phyloP scores from a whole-genome alignment of 2,888 invertebrate genomes.

The Coelopa pilipes region DNA sequence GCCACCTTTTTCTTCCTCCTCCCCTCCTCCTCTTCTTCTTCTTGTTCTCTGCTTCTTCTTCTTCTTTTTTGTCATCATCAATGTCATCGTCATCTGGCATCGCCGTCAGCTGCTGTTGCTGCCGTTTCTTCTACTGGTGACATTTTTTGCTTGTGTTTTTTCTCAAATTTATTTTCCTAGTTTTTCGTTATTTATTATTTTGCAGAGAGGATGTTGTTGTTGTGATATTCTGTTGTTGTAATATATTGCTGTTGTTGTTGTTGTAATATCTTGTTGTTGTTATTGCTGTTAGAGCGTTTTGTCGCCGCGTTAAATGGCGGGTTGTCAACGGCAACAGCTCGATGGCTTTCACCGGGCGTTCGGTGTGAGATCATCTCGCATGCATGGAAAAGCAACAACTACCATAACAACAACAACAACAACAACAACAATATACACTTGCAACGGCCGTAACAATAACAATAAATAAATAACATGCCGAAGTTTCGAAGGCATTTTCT shows the following conservation, averaged over 20 bases:
- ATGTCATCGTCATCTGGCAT: too few species aligned
- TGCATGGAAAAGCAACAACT: neutral
- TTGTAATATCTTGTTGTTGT: neutral
- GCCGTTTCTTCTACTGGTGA: too few species aligned
- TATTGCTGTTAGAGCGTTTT: neutral
- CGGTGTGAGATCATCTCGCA: constrained; percentile 2
- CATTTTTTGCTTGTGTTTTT: too few species aligned
- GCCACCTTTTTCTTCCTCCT: too few species aligned
- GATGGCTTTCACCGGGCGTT: neutral
- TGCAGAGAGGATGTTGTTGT: neutral
- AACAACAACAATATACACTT: neutral
- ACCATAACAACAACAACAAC: neutral
- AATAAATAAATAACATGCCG: neutral
- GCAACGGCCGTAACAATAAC: neutral
- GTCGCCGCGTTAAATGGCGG: neutral
- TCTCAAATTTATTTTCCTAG: neutral
- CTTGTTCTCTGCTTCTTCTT: too few species aligned
- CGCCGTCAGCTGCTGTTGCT: too few species aligned
- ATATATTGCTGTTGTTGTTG: neutral
- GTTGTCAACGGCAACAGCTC: neutral
- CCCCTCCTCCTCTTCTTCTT: too few species aligned
- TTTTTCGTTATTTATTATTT: constrained; percentile 3
- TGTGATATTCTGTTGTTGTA: neutral
- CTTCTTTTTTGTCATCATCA: too few species aligned
- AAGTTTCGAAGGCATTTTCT: too few species aligned